These are phyloP conservation scores for Alauda arvensis DNA, from an alignment of 2,797 vertebrate species.

Conservation along the genomic window DNA sequence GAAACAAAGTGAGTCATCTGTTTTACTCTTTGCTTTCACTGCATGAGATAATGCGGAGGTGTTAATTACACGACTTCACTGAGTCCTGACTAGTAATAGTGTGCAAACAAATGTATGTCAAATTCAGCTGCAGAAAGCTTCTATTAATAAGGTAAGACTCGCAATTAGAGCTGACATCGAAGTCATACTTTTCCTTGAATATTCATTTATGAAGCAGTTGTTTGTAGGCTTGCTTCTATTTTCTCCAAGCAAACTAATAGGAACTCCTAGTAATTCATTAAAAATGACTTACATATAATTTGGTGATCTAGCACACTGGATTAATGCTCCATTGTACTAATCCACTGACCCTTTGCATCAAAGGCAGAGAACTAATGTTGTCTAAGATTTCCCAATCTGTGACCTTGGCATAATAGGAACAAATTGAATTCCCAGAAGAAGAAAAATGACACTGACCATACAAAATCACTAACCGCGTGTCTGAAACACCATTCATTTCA, in stretches of 20 bases:
- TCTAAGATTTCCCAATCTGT: constrained; percentile 63
- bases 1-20: constrained; percentile 79
- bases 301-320: constrained; percentile 64
- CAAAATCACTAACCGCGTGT: constrained; percentile 43
- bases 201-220: constrained; percentile 74
- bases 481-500: constrained; percentile 59
- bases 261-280: constrained; percentile 67
- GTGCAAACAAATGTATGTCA: constrained; percentile 81
- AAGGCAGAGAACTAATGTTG: constrained; percentile 64
- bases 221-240: constrained; percentile 64
- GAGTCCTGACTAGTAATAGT: constrained; percentile 81
- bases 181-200: constrained; percentile 74
- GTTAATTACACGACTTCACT: constrained; percentile 81
- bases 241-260: constrained; percentile 70
- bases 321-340: constrained; percentile 77
- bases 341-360: constrained; percentile 74
- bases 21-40: constrained; percentile 77
- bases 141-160: constrained; percentile 79
- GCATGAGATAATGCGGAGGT: constrained; percentile 79
- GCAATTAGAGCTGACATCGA: constrained; percentile 78
- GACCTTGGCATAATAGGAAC: constrained; percentile 70
- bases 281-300: constrained; percentile 72
- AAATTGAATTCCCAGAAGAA: constrained; percentile 73
- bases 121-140: constrained; percentile 75
- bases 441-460: constrained; percentile 68